These are phyloP conservation scores for Rhinoderma darwinii DNA, from an alignment of 2,113 vertebrate genomes.

Conservation along the genomic window DNA sequence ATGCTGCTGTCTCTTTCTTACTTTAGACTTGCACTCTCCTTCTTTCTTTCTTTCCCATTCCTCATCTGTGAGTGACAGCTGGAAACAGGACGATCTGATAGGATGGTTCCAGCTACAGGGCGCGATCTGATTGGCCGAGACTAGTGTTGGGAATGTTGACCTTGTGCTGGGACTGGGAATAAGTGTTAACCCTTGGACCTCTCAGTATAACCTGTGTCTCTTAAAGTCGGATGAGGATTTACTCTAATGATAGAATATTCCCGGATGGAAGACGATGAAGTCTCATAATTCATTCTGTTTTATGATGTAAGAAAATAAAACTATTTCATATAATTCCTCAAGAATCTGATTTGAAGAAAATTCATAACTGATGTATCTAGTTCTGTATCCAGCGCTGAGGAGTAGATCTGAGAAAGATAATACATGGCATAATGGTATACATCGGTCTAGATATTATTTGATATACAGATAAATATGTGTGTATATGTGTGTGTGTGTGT, in stretches of 20 bases:
- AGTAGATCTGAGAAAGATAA: background rate
- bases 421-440: background rate
- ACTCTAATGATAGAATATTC: no score
- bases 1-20: slow-evolving; percentile 1
- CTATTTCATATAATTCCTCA: background rate
- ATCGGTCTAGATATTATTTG: slow-evolving; percentile 4
- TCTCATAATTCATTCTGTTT: no score
- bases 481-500: background rate
- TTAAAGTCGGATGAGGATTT: background rate
- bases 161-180: slow-evolving; percentile 46
- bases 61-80: slow-evolving; percentile 82
- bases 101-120: slow-evolving; percentile 53
- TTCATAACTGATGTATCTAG: background rate
- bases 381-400: background rate
- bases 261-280: background rate
- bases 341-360: background rate
- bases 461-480: background rate
- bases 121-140: slow-evolving; percentile 74
- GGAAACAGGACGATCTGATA: slow-evolving; percentile 60
- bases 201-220: background rate
- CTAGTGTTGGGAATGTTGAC: slow-evolving; percentile 65
- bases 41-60: slow-evolving; percentile 72
- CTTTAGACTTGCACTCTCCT: slow-evolving; percentile 33
- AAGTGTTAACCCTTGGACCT: slow-evolving; percentile 72
- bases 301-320: background rate